Evolutionary conservation across 1,140 invertebrate genomes (phyloP), one percentile per base, ranked within the genome.

Genomic region (Ectropis grisescens): DNA sequence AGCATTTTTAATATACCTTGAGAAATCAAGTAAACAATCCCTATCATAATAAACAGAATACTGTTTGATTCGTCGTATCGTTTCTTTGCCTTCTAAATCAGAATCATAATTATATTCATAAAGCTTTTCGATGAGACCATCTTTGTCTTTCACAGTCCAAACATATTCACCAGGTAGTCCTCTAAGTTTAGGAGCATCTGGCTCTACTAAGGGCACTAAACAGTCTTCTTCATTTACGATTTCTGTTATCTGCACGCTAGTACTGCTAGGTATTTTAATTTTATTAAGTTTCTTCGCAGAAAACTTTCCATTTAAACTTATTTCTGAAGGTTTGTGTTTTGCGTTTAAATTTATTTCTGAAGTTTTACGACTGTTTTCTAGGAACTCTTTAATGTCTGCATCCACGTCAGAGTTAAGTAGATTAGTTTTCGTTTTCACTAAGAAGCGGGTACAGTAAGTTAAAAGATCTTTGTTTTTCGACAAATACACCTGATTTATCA

Each of bases 31-130:
- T n/a, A 76, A 33, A 27, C 67, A 72, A 29, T 79, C 69, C 29
- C 65, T 70, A 41, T 76, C 74, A 27, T 56, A 54, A 43, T 72
- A 74, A 22, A 79, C 74, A 12, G 74, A 68, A 56, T 79, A 79
- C 41, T 76, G 41, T 35, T 71, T 58, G 33, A 79, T 74, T 47
- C 61, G 61, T 41, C 48, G 47, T 11, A 74, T 50, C 0, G 46
- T 64, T 14, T 70, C 67, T 14, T 65, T 57, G 22, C 60, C 61
- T 22, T 71, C 51, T 13, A 56, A 67, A 25, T 58, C 58, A 6
- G 45, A 43, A 27, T 66, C 45, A 15, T 45, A 62, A 26, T 66
- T 57, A 28, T 60, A 76, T 47, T 80, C 69, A 15, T 74, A 80
- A 10, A 80, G 30, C 34, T 74, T 80, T 48, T 76, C 59, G 29